phyloP scores from a whole-genome alignment of 2,888 invertebrate genomes.

The Ormyrus labotus region DNA sequence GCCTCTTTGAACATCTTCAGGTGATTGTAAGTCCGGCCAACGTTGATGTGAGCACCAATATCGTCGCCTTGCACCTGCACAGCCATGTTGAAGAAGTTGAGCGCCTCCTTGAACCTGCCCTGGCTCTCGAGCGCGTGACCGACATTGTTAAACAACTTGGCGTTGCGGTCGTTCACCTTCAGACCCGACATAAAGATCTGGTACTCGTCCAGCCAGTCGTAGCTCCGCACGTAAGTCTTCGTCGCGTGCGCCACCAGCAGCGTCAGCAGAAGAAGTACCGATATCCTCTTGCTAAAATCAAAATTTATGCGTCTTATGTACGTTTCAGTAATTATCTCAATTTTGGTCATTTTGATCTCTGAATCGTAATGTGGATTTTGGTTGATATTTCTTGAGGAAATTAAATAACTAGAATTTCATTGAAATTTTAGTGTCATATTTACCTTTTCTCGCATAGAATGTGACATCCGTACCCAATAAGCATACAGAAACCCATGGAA shows the following conservation, averaged over 20 bases:
- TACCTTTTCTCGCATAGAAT: conserved; percentile 81
- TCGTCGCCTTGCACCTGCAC: conserved; percentile 96
- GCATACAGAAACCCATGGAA: conserved; percentile 97
- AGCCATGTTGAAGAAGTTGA: conserved; percentile 94
- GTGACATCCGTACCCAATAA: conserved; percentile 92
- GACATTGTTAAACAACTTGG: conserved; percentile 97
- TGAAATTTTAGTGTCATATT: conserved; percentile 26
- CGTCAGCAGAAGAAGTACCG: conserved; percentile 81
- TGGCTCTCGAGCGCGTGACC: conserved; percentile 95
- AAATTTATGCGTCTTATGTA: neutral
- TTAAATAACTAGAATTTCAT: conserved; percentile 2
- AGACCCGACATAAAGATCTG: conserved; percentile 95
- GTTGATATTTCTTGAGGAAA: too few species aligned
- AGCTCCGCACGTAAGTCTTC: conserved; percentile 92
- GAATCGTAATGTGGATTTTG: too few species aligned
- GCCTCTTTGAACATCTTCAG: conserved; percentile 92
- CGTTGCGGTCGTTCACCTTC: conserved; percentile 90
- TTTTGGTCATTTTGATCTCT: too few species aligned
- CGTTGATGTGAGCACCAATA: conserved; percentile 97
- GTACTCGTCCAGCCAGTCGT: conserved; percentile 96
- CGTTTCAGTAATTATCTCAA: too few species aligned
- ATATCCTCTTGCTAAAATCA: conserved; percentile 78
- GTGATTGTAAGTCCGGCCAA: conserved; percentile 95
- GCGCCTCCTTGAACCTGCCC: conserved; percentile 84
- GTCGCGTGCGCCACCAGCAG: conserved; percentile 87